Evolutionary conservation across 2,797 vertebrate genomes (phyloP), one percentile per base, ranked within the genome.

Genomic region (Sphenodon punctatus): DNA sequence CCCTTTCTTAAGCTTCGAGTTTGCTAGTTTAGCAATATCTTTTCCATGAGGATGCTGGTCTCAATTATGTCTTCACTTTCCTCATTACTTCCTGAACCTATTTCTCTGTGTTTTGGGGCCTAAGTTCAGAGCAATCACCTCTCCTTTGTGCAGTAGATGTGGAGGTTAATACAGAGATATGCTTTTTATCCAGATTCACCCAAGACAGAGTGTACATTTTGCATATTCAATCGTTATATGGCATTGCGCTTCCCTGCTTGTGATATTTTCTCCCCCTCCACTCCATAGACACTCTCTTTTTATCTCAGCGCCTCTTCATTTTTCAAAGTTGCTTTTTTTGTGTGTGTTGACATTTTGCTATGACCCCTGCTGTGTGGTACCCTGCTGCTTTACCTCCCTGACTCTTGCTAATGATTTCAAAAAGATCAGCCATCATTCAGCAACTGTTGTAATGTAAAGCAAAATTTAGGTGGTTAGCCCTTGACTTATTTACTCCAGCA

Each of bases 381-480:
- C 59, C 42, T 45, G 11, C 38, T 17, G 2, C 22, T 25, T 45
- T 15, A 7, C n/a, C 45, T 63, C 43, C 77, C 36, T 80, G 42
- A 36, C 12, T 34, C 45, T 46, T 4, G 0, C 27, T 69, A 16
- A 39, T 1, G 27, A 64, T 39, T 42, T 70, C 13, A 23, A 15
- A 25, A 20, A n/a, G 14, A 23, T 36, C 53, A 9, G 19, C 38
- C 20, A 23, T 48, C 30, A 0, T 32, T 70, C 27, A 38, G 51
- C 27, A 22, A 27, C 43, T 58, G 6, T 22, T 3, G 1, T 15
- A 22, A 45, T 56, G 13, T 0, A 2, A 11, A 56, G 49, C 58
- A 9, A 38, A 51, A 20, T 1, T 23, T 19, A 45, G 2, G 0
- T 0, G 4, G 11, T 13, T 38, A 1, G 14, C n/a, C 19, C 42